Base-by-base conservation (phyloP, 1,140 invertebrate species). In the Atta colombica region DNA sequence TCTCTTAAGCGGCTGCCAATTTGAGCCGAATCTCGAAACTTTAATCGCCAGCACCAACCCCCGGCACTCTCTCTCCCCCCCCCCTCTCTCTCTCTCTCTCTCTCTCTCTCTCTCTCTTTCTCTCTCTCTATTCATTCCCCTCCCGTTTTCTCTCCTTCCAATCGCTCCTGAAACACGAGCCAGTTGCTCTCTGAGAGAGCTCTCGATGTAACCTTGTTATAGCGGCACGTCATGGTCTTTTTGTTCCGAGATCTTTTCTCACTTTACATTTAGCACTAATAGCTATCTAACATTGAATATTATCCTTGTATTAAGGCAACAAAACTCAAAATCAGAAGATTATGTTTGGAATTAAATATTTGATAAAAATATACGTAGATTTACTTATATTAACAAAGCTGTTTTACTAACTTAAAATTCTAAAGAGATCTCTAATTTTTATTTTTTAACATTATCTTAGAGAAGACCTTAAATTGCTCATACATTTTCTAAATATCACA, bases 1-100 rank as follows among this genome's bases (percentile, higher is more conserved):
- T 94, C 92, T 92, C 89, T 94, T 93, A 94, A 94, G 92, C 93
- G 93, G 89, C 87, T 93, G 93, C 91, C 91, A 93, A 94, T 94
- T 94, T 93, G 92, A 93, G 81, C 88, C 88, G 92, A 94, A 94
- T 93, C 91, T 93, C 77, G 78, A 87, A 85, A 85, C 80, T 87
- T 75, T 45, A 68, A 77, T 66, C 80, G 69, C 69, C 45, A 69
- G 31, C 63, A 66, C 7, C 77, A 68, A 71, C n/a, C 61, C 39
- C 66, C 82, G 53, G 39, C 49, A 21, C 21, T 21, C 21, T 21
- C 21, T 21, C 21, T 0, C 21, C 21, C 21, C 21, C 21, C 21
- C 21, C 77, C 74, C 25, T 75, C 51, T 49, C 31, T 12, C 18
- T 31, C 28, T 31, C 28, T 28, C 28, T 28, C 28, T 65, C 77